Evolutionary conservation across 2,797 vertebrate genomes (phyloP), one percentile per base, ranked within the genome.

Genomic region (Alectoris magna): DNA sequence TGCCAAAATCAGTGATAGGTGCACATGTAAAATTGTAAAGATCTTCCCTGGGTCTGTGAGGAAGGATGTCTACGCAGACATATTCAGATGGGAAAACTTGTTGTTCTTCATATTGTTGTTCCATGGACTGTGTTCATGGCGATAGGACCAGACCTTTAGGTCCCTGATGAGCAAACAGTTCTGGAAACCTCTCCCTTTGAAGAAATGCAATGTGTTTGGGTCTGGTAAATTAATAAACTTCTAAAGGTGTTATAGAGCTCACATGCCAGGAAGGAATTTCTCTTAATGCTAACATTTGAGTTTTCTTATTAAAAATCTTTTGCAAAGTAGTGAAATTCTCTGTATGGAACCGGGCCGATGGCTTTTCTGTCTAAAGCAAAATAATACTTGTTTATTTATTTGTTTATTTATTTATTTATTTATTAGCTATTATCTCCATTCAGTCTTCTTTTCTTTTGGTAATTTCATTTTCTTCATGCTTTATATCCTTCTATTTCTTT

Each of bases 51-150:
- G 31, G 51, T 2, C 5, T 18, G 48, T 55, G 22, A 13, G 19
- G 49, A 58, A 63, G 19, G 31, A 46, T 4, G 3, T 15, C 11
- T 1, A 0, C 22, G 48, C 43, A 64, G 51, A 7, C 27, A 31
- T 31, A 55, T 55, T 55, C 51, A 55, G 29, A 51, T 44, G n/a
- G n/a, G 23, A 36, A 88, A 2, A 44, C 24, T 60, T 3, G 0
- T 14, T 43, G 18, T 12, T 58, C 49, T 66, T 75, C 16, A 44
- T 31, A 19, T 55, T 55, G 8, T 60, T 77, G 48, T 44, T 74
- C 44, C 24, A 43, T 67, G 31, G 29, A 29, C 34, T 31, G 39
- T 48, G 24, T 53, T 24, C 12, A 7, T 7, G 34, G 26, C 41
- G 73, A 24, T 9, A 11, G 56, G 29, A 41, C 58, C 0, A 2